Evolutionary conservation across 2,888 invertebrate species (phyloP), one percentile per base, ranked within the genome.

Genomic region (Nomada fabriciana): DNA sequence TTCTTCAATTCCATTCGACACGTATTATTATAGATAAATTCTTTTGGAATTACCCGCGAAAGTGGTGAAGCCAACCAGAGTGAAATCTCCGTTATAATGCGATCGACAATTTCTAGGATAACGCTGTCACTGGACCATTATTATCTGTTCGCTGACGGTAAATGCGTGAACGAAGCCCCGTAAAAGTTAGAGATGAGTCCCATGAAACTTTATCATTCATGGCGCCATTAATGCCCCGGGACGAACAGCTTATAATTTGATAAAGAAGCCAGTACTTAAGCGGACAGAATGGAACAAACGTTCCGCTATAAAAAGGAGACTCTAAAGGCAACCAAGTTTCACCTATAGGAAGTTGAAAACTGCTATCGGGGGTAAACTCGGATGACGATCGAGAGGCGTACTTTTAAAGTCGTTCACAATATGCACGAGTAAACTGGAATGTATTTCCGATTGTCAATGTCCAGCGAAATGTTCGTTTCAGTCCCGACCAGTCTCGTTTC

Each of bases 201-300:
- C 23, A 13, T 53, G 69, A 43, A 75, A 75, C 20, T 75, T 75
- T 69, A 75, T 61, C 60, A 61, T 61, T 61, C 75, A 20, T 75
- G 52, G 29, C 23, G 52, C 43, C 69, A 43, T 69, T 53, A 53
- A 69, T 75, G 43, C 43, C 42, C 15, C 60, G 42, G 23, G 43
- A 43, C 43, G 55, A 29, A 43, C 43, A 47, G 43, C 25, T 72
- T 63, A 64, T 64, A 64, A 73, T 73, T 73, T 64, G 47, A 73
- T 64, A 57, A 57, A 64, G 64, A 57, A 64, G 43, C 53, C 15
- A 18, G 36, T 47, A 2, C 60, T 43, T 20, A 42, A 18, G 10
- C 43, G 29, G 23, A 4, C 15, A 29, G 20, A 43, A 55, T 15
- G 10, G 57, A 29, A 29, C 72, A 64, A 72, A 64, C 29, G 15